phyloP scores from a whole-genome alignment of 2,797 vertebrate species.

The Vultur gryphus region DNA sequence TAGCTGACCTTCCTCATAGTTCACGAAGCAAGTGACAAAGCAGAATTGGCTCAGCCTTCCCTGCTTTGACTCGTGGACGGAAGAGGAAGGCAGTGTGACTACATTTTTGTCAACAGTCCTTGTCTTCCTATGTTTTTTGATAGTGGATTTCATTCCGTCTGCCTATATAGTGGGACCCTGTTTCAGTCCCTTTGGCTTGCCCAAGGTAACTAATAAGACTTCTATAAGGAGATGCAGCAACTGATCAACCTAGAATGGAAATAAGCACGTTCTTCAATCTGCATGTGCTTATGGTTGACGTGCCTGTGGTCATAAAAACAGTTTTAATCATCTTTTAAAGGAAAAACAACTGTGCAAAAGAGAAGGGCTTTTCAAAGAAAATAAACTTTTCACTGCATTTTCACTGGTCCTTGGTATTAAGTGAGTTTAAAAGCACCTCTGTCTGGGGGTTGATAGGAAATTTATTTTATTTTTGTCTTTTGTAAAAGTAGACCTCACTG shows the following conservation, averaged over 20 bases:
- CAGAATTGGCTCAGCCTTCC: not conserved
- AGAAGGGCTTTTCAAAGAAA: not conserved
- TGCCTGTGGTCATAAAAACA: not conserved
- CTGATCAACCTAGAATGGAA: not conserved
- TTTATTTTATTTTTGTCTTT: not conserved
- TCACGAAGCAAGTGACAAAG: not conserved
- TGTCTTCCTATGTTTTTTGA: not conserved
- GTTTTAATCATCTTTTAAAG: not conserved
- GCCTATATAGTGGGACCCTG: not conserved
- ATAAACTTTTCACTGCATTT: not conserved
- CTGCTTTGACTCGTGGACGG: not conserved
- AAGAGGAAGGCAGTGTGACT: not conserved
- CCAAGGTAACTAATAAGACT: not conserved
- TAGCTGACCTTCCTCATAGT: not conserved
- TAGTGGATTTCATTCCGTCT: not conserved
- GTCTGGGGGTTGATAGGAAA: not conserved
- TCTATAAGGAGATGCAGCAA: not conserved
- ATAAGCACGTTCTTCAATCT: not conserved
- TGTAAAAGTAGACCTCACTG: not conserved
- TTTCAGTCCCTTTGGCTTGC: not conserved
- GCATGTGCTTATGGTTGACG: not conserved
- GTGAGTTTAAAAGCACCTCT: not conserved
- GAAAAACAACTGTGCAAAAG: not conserved
- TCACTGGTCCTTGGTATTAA: not conserved
- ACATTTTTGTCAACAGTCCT: not conserved